Base-by-base conservation (phyloP, 2,113 vertebrate species). In the Symphodus melops region DNA sequence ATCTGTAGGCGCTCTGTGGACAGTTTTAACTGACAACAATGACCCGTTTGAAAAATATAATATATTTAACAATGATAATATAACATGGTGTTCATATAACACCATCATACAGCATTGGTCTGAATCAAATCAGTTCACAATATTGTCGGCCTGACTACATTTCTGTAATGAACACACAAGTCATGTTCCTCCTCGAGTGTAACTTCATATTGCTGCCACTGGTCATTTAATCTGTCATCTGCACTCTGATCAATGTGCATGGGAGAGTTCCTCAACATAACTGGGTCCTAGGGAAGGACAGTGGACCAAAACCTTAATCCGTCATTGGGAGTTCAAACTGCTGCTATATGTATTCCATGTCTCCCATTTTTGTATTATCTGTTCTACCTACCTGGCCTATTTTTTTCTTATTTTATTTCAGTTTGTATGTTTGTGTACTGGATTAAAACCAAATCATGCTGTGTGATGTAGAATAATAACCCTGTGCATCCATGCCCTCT, bases 191-290 rank as follows among this genome's bases (percentile, higher is more conserved):
- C 59, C 37, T 17, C 14, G 8, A 51, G 1, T 49, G 41, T 75
- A 0, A 53, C 53, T 52, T 68, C 20, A 69, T 46, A 33, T 23
- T 21, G 41, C 55, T 42, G 37, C 41, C 33, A 20, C 8, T 51
- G 56, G 55, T 77, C 52, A 68, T 59, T 59, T 11, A 33, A 33
- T 68, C 51, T 44, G 36, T 51, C 36, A 20, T 37, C 52, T 64
- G 58, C 19, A 64, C 57, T 58, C 7, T 77, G 42, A 56, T 36
- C 19, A 21, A 25, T 58, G 62, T 56, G 13, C 16, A 11, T 20
- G 19, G 14, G 52, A n/a, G 42, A 23, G 57, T 61, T 10, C 20
- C 20, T 9, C 23, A 42, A 56, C 9, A 11, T 16, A 57, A 37
- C 49, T 37, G 57, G 19, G 19, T 37, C 16, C 28, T 23, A 8